A percentile compares a stretch with the other conserved stretches of the same genome.
Evolutionary conservation across 2,113 vertebrate genomes (phyloP).

Genomic region (Saguinus imperator): DNA sequence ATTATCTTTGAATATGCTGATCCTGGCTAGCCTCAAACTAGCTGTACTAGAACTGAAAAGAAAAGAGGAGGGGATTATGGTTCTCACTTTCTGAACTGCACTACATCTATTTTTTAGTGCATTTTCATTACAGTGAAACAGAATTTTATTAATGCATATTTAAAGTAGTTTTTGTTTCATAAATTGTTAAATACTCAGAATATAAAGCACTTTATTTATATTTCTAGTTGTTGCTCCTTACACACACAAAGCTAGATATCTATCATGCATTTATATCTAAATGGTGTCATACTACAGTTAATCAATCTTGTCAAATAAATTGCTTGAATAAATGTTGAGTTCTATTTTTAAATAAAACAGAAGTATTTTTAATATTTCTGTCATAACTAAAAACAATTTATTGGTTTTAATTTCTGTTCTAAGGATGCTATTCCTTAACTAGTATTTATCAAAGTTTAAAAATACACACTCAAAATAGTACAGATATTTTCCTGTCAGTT

Average conservation of each 20-base stretch:
- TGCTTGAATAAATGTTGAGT: constrained; percentile 37
- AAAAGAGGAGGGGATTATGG: not conserved
- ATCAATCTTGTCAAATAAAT: constrained; percentile 55
- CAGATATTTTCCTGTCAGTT: not conserved
- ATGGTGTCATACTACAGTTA: constrained; percentile 18
- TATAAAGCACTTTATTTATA: constrained; percentile 41
- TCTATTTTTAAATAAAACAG: constrained; percentile 68
- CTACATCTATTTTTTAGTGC: not conserved
- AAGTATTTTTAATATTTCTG: constrained; percentile 54
- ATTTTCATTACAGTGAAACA: not conserved
- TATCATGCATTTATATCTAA: constrained; percentile 18
- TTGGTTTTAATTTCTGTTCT: constrained; percentile 40
- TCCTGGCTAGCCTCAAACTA: constrained; percentile 68
- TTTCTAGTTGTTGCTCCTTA: not conserved
- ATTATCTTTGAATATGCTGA: constrained; percentile 79
- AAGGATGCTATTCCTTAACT: not conserved
- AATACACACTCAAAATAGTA: not conserved
- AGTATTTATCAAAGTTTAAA: constrained; percentile 38
- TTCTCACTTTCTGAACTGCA: constrained; percentile 41
- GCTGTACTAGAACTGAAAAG: constrained; percentile 7
- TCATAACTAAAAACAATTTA: constrained; percentile 50
- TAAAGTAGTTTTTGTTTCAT: constrained; percentile 37
- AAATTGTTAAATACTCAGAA: constrained; percentile 11
- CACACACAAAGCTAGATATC: not conserved
- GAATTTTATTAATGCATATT: not conserved